Conservation (phyloP, 1,140 invertebrate genomes). For the Drosophila tani region DNA sequence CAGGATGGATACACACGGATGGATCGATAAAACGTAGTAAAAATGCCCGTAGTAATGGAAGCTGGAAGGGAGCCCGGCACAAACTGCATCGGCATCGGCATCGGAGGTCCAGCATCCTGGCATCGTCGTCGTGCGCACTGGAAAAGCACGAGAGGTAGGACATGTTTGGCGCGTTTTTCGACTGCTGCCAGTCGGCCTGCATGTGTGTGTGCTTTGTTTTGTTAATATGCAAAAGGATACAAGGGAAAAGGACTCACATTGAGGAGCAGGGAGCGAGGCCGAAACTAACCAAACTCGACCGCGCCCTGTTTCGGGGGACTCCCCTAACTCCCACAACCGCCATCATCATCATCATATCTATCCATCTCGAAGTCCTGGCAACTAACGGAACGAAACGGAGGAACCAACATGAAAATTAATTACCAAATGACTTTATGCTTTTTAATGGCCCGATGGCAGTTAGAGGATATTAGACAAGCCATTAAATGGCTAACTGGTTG, state of each 20-base stretch:
- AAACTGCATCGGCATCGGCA: constrained; percentile 30
- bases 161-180: constrained; percentile 83
- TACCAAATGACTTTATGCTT: constrained; percentile 83
- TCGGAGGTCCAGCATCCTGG: constrained; percentile 40
- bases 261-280: neutral
- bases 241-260: neutral
- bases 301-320: constrained; percentile 12
- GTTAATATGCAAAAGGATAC: constrained; percentile 40
- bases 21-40: constrained; percentile 84
- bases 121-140: constrained; percentile 68
- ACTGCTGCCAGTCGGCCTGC: constrained; percentile 9
- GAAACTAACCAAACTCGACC: constrained; percentile 22
- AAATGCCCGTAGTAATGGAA: constrained; percentile 82
- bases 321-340: neutral
- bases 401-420: constrained; percentile 78
- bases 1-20: constrained; percentile 30
- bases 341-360: constrained; percentile 7
- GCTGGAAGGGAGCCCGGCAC: constrained; percentile 61
- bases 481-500: constrained; percentile 62
- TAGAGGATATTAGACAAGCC: constrained; percentile 83
- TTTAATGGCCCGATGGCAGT: constrained; percentile 79
- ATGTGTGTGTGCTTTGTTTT: constrained; percentile 34
- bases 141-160: constrained; percentile 80
- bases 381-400: neutral
- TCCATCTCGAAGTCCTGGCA: constrained; percentile 12